These are phyloP conservation scores for Caradrina kadenii DNA, from an alignment of 2,888 invertebrate genomes.

Conservation along the genomic window DNA sequence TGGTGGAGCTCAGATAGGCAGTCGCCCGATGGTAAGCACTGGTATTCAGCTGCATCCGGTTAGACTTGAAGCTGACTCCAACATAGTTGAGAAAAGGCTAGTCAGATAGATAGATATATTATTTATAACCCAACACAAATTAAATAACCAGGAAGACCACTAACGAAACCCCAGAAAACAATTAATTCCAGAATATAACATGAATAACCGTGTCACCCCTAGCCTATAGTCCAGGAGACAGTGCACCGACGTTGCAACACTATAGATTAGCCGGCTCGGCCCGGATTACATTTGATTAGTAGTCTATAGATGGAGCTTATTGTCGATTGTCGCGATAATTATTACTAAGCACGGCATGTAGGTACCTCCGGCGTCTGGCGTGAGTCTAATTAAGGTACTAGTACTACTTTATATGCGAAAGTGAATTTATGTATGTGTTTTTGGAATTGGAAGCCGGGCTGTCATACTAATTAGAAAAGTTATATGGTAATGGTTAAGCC, in stretches of 20 bases:
- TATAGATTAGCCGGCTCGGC: conserved; percentile 60
- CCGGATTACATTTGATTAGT: conserved; percentile 79
- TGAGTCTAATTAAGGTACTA: conserved; percentile 54
- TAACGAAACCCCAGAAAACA: too few species aligned
- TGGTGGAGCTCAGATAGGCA: too few species aligned
- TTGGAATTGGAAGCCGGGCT: conserved; percentile 16
- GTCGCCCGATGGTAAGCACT: too few species aligned
- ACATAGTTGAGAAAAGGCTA: too few species aligned
- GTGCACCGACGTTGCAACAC: conserved; percentile 59
- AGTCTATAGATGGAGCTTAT: conserved; percentile 71
- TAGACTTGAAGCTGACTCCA: too few species aligned
- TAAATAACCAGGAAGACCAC: too few species aligned
- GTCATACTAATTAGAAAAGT: conserved; percentile 34
- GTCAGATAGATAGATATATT: too few species aligned
- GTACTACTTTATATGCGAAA: conserved; percentile 55
- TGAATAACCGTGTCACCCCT: conserved; percentile 51
- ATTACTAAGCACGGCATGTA: conserved; percentile 60
- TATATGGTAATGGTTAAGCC: conserved; percentile 12
- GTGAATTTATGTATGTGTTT: conserved; percentile 54
- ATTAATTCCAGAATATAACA: conserved; percentile 2
- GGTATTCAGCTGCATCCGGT: too few species aligned
- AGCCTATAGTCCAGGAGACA: conserved; percentile 55
- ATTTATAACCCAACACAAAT: too few species aligned
- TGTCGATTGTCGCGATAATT: conserved; percentile 66
- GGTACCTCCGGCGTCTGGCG: conserved; percentile 57